phyloP scores from a whole-genome alignment of 2,888 invertebrate genomes.

The Oligia latruncula region DNA sequence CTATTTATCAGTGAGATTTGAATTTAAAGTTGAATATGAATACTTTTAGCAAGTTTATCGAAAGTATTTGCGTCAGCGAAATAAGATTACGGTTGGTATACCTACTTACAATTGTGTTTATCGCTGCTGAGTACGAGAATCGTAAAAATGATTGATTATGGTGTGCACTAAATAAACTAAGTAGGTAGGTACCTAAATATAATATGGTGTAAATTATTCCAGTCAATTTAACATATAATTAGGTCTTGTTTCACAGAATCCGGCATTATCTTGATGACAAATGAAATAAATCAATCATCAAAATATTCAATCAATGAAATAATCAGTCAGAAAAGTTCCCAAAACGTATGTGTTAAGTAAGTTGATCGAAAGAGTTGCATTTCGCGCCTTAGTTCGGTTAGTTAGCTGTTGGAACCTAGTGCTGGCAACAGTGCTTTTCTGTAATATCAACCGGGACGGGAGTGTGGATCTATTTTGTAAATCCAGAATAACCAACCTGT shows the following conservation, averaged over 20 bases:
- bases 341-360: neutral
- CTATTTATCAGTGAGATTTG: constrained; percentile 60
- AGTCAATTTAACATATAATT: neutral
- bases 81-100: constrained; percentile 50
- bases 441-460: neutral
- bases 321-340: neutral
- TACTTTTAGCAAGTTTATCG: constrained; percentile 57
- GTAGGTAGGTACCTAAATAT: neutral
- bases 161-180: neutral
- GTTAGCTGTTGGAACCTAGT: neutral
- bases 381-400: neutral
- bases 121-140: neutral
- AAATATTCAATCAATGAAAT: neutral
- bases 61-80: constrained; percentile 57
- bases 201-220: neutral
- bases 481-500: neutral
- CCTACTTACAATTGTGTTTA: neutral
- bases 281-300: too few relatives aligned
- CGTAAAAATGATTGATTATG: neutral
- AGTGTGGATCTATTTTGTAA: neutral
- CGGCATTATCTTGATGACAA: neutral
- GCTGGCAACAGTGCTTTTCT: neutral
- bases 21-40: constrained; percentile 53
- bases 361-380: neutral
- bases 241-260: neutral